Base-by-base conservation (phyloP, 2,888 invertebrate species). In the Stenurella melanura region DNA sequence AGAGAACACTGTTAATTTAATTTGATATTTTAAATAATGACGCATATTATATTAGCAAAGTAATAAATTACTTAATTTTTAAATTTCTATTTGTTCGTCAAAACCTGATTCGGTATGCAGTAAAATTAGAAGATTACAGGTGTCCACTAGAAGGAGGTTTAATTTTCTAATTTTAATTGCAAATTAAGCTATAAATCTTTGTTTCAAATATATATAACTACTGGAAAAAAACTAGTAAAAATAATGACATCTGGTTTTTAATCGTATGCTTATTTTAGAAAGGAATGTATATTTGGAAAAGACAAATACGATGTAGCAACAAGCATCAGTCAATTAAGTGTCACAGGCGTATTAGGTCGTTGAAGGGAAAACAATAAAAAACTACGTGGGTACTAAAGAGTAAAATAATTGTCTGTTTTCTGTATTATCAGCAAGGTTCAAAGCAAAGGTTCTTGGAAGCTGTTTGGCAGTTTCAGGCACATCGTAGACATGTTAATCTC, bases 41-140 rank as follows among this genome's bases (percentile, higher is more conserved):
- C 63, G 63, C 63, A 64, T 64, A 42, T 34, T 34, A 34, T 38
- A 64, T 38, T 17, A 64, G 18, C 11, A 64, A 38, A 18, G 34
- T 38, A 64, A 64, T 64, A 64, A 64, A 64, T 64, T 64, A 18
- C 18, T 18, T 64, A 64, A 15, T 42, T 42, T 34, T 38, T 64
- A 38, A 64, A 64, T 64, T 64, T 18, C 18, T 38, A 64, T 64
- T 64, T 64, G 38, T 64, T 38, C n/a, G 63, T 38, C 34, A 64
- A 58, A 64, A 64, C 30, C 38, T 64, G 63, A 64, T 64, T 64
- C 34, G 34, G 18, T 38, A 38, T 64, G 17, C 17, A 30, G 26
- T n/a, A 38, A 38, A 38, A 64, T 64, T 64, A 64, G 38, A 38
- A 64, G 63, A 64, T 64, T 64, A 64, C 63, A 64, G 63, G 63